A percentile compares a stretch with the other conserved stretches of the same genome.
These are phyloP conservation scores for Chaetophractus vellerosus DNA, from an alignment of 2,797 vertebrate species.

Conservation along the genomic window DNA sequence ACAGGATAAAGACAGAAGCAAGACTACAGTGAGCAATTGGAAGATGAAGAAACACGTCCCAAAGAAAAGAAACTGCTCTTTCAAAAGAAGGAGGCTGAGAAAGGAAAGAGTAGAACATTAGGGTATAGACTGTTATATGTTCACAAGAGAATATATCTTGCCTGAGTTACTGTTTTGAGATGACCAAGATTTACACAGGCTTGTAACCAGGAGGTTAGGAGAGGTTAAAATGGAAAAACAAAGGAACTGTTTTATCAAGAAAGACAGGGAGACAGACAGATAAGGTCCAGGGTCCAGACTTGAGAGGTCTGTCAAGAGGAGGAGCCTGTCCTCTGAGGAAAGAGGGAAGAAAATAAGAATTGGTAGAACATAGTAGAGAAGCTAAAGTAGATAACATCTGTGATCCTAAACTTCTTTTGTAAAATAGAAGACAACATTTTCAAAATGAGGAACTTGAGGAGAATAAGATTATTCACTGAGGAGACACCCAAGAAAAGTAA, in stretches of 20 bases:
- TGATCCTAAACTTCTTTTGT: background rate
- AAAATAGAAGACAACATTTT: background rate
- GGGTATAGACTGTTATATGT: background rate
- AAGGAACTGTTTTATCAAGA: background rate
- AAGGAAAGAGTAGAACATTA: background rate
- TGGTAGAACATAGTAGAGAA: background rate
- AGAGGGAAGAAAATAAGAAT: background rate
- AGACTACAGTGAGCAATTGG: background rate
- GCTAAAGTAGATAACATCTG: background rate
- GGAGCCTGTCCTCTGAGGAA: background rate
- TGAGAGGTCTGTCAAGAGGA: background rate
- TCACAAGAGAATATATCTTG: slow-evolving; percentile 1
- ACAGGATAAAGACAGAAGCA: background rate
- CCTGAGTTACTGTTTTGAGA: slow-evolving; percentile 42
- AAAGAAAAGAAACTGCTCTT: background rate
- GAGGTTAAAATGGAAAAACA: background rate
- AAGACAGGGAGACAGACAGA: background rate
- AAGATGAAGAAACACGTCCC: background rate
- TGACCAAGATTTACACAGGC: background rate
- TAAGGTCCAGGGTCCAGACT: background rate
- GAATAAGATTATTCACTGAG: background rate
- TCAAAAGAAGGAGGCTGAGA: background rate
- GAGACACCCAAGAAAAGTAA: background rate
- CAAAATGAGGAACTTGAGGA: background rate
- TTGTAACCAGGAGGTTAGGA: slow-evolving; percentile 18